A percentile compares a stretch with the other conserved stretches of the same genome.
Evolutionary conservation across 2,797 vertebrate species (phyloP).

Genomic region (Chiloscyllium punctatum): DNA sequence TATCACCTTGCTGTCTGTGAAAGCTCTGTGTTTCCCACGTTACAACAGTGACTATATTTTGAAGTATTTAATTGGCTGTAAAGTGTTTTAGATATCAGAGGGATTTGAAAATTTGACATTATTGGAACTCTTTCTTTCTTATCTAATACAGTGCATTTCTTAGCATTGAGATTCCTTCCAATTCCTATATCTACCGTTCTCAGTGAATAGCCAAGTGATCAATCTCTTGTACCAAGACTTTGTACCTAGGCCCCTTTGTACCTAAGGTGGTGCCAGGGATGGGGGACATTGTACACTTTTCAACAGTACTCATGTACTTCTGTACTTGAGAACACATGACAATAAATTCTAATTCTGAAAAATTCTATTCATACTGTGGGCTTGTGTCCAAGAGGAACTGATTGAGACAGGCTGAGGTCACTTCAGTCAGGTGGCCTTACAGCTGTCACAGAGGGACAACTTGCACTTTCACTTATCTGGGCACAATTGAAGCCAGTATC

Average conservation of each 20-base stretch:
- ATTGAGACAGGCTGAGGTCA: background rate
- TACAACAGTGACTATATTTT: background rate
- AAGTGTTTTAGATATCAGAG: background rate
- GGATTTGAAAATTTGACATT: background rate
- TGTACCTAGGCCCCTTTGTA: too few species aligned
- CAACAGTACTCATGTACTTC: too few species aligned
- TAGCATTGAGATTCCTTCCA: background rate
- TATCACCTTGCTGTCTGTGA: background rate
- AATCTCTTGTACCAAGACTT: too few species aligned
- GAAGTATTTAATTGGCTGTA: background rate
- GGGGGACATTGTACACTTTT: too few species aligned
- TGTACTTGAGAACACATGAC: too few species aligned
- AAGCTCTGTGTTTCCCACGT: background rate
- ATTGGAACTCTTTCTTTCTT: background rate
- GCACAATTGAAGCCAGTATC: background rate
- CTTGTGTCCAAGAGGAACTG: background rate
- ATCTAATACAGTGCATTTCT: background rate
- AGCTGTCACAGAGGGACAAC: background rate
- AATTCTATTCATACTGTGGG: background rate
- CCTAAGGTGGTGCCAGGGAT: too few species aligned
- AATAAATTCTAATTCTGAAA: too few species aligned
- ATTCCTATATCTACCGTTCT: background rate
- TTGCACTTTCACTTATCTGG: background rate
- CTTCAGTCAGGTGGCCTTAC: background rate
- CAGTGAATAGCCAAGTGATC: background rate